Evolutionary conservation across 2,113 vertebrate species (phyloP).

Genomic region (Willisornis vidua): DNA sequence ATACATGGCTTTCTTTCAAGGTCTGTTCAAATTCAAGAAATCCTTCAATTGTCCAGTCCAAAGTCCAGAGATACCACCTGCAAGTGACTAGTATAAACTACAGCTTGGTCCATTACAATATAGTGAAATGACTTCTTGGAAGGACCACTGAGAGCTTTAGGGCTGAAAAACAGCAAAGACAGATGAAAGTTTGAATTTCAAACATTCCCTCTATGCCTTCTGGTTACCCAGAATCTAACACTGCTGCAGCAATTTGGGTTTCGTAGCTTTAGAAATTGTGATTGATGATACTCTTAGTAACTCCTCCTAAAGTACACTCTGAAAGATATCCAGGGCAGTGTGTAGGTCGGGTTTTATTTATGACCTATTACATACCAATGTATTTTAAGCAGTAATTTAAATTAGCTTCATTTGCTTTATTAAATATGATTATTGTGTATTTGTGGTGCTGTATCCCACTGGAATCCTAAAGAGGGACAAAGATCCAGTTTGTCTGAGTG

Average conservation of each 20-base stretch:
- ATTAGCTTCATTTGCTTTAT: slow-evolving; percentile 24
- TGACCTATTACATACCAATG: not conserved
- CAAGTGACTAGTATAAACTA: not conserved
- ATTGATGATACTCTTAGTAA: not conserved
- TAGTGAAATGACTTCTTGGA: not conserved
- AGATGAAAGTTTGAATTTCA: not conserved
- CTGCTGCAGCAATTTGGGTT: not conserved
- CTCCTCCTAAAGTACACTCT: slow-evolving; percentile 22
- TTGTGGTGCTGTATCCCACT: not conserved
- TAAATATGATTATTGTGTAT: slow-evolving; percentile 10
- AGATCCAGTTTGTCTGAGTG: not conserved
- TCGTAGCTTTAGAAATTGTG: not conserved
- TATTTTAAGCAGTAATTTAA: slow-evolving; percentile 48
- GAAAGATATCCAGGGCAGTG: slow-evolving; percentile 16
- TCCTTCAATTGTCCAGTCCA: not conserved
- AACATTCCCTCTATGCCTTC: not conserved
- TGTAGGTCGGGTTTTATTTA: not conserved
- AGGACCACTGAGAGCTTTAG: not conserved
- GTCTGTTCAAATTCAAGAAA: not conserved
- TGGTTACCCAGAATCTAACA: not conserved
- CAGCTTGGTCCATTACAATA: not conserved
- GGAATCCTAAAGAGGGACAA: slow-evolving; percentile 11
- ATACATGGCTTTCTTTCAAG: not conserved
- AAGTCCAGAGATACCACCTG: not conserved
- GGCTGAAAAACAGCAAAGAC: not conserved